Evolutionary conservation across 2,888 invertebrate genomes (phyloP), one percentile per base, ranked within the genome.

Genomic region (Halictus quadricinctus): DNA sequence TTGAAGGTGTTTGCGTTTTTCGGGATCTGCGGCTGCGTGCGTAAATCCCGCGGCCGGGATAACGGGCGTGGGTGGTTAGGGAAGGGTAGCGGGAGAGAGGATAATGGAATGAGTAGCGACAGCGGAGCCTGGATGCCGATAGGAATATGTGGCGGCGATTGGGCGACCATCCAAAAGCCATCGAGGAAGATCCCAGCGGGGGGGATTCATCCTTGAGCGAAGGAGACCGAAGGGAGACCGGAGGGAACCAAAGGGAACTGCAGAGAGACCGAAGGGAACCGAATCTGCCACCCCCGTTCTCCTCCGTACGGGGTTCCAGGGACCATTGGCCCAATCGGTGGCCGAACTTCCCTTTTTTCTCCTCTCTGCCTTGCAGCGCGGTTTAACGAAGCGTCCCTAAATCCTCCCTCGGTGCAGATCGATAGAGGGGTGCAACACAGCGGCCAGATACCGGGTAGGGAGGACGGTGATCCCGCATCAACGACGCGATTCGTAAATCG

Each of bases 161-260:
- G 94, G 94, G 94, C 94, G 88, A 88, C 88, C 88, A 91, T 94
- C 94, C 94, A 94, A 94, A 92, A 93, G 90, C 91, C 91, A 92
- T 91, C 92, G 86, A 82, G 74, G 82, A 87, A 85, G 87, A 83
- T 81, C 75, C 75, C 78, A 80, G 69, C 74, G 41, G 4, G 69
- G 76, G 76, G 86, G 43, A 87, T 87, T 81, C 84, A 83, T 90
- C 85, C 88, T 85, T 79, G 85, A 81, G 48, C 74, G 79, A 70
- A 46, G 64, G 73, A 76, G 77, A 76, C 64, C 76, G 60, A 58
- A 64, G 64, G 43, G 73, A 66, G 77, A n/a, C 25, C 25, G 2
- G 2, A 74, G 36, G 36, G 72, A 73, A 18, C 54, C 43, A n/a
- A 74, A 48, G 43, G 58, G n/a, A 12, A 58, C 58, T 3, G 10